These are phyloP conservation scores for Acyrthosiphon pisum DNA, from an alignment of 1,140 invertebrate genomes.

Conservation along the genomic window DNA sequence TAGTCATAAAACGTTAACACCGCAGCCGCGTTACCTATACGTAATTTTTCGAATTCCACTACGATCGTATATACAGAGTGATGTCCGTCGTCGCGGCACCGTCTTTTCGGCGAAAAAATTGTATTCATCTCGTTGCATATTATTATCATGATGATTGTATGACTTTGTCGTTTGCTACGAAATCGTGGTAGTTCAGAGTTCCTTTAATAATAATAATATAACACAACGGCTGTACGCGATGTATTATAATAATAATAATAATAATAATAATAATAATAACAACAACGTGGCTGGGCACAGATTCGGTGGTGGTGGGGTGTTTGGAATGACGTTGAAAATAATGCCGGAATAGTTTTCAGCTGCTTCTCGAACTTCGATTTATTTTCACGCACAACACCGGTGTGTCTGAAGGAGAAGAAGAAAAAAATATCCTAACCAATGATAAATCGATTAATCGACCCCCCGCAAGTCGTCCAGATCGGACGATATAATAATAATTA, in stretches of 20 bases:
- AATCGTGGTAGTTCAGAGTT: neutral
- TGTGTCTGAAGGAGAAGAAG: neutral
- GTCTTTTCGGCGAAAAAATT: neutral
- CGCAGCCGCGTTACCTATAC: conserved; percentile 16
- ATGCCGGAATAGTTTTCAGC: conserved; percentile 4
- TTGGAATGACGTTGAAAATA: conserved; percentile 9
- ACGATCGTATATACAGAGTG: conserved; percentile 41
- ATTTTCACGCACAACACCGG: neutral
- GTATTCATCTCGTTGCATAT: neutral
- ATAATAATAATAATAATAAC: neutral
- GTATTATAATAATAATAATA: neutral
- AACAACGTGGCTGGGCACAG: neutral
- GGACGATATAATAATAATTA: neutral
- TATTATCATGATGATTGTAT: neutral
- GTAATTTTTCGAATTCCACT: conserved; percentile 54
- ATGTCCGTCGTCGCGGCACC: neutral
- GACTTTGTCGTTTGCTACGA: neutral
- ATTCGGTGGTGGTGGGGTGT: neutral
- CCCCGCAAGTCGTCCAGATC: neutral
- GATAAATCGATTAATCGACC: conserved; percentile 25
- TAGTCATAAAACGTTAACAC: conserved; percentile 53
- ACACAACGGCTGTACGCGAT: neutral
- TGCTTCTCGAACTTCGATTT: neutral
- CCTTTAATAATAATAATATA: neutral
- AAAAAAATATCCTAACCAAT: neutral